These are phyloP conservation scores for Muraenolepis orangiensis DNA, from an alignment of 2,797 vertebrate species.

Conservation along the genomic window DNA sequence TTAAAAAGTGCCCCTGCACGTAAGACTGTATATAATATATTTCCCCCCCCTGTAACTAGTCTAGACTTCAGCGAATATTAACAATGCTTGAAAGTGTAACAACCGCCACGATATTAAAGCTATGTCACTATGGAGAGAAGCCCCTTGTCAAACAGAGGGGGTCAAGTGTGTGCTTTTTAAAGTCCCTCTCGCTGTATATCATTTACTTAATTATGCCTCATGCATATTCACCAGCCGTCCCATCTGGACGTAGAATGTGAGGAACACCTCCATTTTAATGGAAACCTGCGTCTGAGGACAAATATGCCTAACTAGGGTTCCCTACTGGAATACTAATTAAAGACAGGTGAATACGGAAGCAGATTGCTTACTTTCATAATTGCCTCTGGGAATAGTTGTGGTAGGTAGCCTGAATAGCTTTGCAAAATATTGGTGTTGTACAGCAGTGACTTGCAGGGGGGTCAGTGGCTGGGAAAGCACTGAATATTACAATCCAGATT, in stretches of 20 bases:
- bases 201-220: background rate
- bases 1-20: too few relatives aligned
- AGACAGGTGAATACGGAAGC: background rate
- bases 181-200: background rate
- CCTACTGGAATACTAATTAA: background rate
- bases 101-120: background rate
- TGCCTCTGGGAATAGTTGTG: too few relatives aligned
- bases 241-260: background rate
- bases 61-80: background rate
- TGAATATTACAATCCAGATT: too few relatives aligned
- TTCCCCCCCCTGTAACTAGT: too few relatives aligned
- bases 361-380: too few relatives aligned
- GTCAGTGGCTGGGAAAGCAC: too few relatives aligned
- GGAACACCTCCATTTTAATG: background rate
- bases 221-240: background rate
- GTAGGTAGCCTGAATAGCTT: too few relatives aligned
- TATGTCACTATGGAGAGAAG: background rate
- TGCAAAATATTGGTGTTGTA: too few relatives aligned
- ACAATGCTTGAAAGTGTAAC: background rate
- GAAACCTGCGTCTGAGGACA: background rate
- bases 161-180: background rate
- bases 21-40: too few relatives aligned
- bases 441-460: too few relatives aligned
- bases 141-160: background rate
- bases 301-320: background rate